Base-by-base conservation (phyloP, 1,140 invertebrate genomes). In the Charaxes varanes region DNA sequence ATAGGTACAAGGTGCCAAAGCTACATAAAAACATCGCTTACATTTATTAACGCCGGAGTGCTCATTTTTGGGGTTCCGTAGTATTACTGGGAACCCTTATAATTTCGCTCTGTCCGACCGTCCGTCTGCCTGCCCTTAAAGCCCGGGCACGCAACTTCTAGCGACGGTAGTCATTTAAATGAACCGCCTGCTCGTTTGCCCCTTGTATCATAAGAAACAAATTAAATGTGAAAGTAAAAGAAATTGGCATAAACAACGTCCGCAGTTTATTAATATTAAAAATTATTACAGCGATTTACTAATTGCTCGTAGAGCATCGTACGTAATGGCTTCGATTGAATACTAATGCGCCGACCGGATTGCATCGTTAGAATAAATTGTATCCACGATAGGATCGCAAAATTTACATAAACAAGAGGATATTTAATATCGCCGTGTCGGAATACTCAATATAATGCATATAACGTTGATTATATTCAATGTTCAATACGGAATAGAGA, bases 361-460 rank as follows among this genome's bases (percentile, higher is more conserved):
- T 42, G 21, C 13, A 33, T 27, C 32, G 31, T 34, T 42, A 26
- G 23, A 42, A 42, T 42, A 34, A 42, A 27, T 27, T 27, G 16
- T 28, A 8, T 10, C 11, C 14, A 23, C 22, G 40, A 42, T 42
- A 34, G 23, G 21, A 42, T 42, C 40, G 27, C 12, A 4, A 4
- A 14, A 42, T 42, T 42, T 34, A 27, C 40, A 42, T 42, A 41
- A 41, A 42, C 40, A 42, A 18, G 31, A 22, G 15, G 23, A 34
- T 42, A 27, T 27, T 34, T 18, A 42, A 19, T 33, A 35, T 34
- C 40, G 22, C 15, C 12, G 14, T 28, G 12, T 15, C n/a, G 10
- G 16, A 19, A 33, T 32, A 12, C 6, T 14, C 7, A 32, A n/a
- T 10, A 32, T 34, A 7, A n/a, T n/a, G n/a, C 10, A 24, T 24